Base-by-base conservation (phyloP, 2,113 vertebrate genomes). In the Colossoma macropomum region DNA sequence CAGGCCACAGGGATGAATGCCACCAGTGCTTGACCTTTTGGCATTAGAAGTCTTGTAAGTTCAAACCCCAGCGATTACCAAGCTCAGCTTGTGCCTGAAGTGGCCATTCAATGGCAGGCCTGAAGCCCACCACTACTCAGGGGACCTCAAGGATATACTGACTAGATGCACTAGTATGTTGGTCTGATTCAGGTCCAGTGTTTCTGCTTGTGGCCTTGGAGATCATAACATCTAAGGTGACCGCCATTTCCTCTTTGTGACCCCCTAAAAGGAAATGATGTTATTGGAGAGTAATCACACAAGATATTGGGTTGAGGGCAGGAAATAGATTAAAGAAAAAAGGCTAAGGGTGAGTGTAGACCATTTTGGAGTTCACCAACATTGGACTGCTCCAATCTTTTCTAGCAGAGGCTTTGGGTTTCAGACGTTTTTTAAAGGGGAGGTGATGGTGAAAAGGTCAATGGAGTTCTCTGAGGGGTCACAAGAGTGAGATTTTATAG, bases 271-370 rank as follows among this genome's bases (percentile, higher is more conserved):
- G 84, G 86, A 85, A 83, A 81, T 80, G 87, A 87, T 74, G 59
- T 84, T 80, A 87, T 91, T 81, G 85, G 84, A 91, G 89, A 91
- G 91, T 92, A 89, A 92, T 93, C 92, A 91, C 88, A 92, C 86
- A 91, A 89, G 89, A 93, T 90, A 91, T 88, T 89, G 81, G 88
- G 89, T 87, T 88, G 92, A 91, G 92, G 90, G 85, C 85, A 91
- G 90, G 89, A 92, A 91, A 92, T 91, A 91, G 89, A 92, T 93
- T 89, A 89, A 92, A 92, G 89, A 89, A 92, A 92, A 9, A n/a
- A n/a, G n/a, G n/a, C n/a, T n/a, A n/a, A n/a, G 10, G 41, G 41
- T 45, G 41, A 45, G 9, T 4, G 41, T 45, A 45, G 41, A 45
- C 41, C 41, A 45, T 9, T 45, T 9, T 45, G 41, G 34, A 38